Percentiles rank a stretch among this genome's conserved stretches.
These are phyloP conservation scores for Dolichoris vasculosae DNA, from an alignment of 1,140 invertebrate species.

Conservation along the genomic window DNA sequence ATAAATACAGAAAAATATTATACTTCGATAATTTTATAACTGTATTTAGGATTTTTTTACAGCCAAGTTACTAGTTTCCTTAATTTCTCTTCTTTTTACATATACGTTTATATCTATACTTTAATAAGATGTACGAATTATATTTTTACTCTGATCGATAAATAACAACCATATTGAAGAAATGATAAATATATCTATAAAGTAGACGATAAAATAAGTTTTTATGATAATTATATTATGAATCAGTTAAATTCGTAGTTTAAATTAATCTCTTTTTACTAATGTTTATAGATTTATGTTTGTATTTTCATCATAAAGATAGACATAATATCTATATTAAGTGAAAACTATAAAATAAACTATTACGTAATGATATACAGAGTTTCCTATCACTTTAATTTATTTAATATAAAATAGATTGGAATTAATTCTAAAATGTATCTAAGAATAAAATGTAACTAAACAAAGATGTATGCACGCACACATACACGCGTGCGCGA, in stretches of 20 bases:
- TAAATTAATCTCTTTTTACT: neutral
- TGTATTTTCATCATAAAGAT: neutral
- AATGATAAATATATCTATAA: neutral
- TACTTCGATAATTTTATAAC: neutral
- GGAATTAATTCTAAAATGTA: too few relatives aligned
- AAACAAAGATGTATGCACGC: too few relatives aligned
- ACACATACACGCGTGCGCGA: too few relatives aligned
- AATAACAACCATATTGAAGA: neutral
- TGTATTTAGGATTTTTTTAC: neutral
- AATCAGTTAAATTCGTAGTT: neutral
- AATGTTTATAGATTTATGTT: neutral
- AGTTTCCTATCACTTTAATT: neutral
- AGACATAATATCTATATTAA: neutral
- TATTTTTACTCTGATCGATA: neutral
- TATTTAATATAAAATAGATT: too few relatives aligned
- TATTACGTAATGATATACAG: neutral
- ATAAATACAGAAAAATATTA: neutral
- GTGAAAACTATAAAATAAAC: neutral
- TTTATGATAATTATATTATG: constrained; percentile 2
- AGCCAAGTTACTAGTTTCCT: neutral
- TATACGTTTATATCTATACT: neutral
- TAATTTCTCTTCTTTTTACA: neutral
- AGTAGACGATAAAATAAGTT: neutral
- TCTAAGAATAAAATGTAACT: too few relatives aligned
- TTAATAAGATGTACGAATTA: neutral